phyloP scores from a whole-genome alignment of 2,888 invertebrate genomes.

The Diarsia brunnea region DNA sequence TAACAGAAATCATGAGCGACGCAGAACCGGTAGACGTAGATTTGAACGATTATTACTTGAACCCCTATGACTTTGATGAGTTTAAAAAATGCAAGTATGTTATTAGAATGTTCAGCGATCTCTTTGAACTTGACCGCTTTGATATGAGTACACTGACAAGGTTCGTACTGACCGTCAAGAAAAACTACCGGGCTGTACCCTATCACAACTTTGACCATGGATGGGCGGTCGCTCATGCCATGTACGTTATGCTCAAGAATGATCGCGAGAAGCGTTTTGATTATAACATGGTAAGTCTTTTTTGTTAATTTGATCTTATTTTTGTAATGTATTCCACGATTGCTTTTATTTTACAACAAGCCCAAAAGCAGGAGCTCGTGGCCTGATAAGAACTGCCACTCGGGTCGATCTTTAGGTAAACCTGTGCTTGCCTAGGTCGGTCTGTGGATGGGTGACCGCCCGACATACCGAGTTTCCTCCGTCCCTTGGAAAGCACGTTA shows the following conservation, averaged over 20 bases:
- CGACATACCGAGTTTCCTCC: no score
- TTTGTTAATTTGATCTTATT: not conserved
- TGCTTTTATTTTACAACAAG: not conserved
- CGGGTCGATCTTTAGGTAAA: no score
- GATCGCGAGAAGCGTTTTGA: constrained; percentile 74
- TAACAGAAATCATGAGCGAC: constrained; percentile 77
- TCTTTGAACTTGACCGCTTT: constrained; percentile 93
- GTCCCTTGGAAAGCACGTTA: no score
- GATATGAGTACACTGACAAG: constrained; percentile 92
- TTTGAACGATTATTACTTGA: constrained; percentile 92
- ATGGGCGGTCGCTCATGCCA: constrained; percentile 96
- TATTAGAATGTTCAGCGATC: constrained; percentile 94
- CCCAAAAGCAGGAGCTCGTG: no score
- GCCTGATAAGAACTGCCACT: no score
- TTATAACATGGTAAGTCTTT: constrained; percentile 76
- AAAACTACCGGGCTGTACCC: constrained; percentile 95
- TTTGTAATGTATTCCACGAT: not conserved
- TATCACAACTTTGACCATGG: constrained; percentile 98
- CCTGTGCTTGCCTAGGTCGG: no score
- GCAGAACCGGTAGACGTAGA: constrained; percentile 68
- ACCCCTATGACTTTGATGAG: constrained; percentile 93
- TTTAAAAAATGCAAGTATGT: constrained; percentile 93
- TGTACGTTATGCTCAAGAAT: constrained; percentile 93
- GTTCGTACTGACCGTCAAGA: constrained; percentile 95
- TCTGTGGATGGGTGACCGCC: no score